Evolutionary conservation across 2,113 vertebrate genomes (phyloP), one percentile per base, ranked within the genome.

Genomic region (Carassius gibelio): DNA sequence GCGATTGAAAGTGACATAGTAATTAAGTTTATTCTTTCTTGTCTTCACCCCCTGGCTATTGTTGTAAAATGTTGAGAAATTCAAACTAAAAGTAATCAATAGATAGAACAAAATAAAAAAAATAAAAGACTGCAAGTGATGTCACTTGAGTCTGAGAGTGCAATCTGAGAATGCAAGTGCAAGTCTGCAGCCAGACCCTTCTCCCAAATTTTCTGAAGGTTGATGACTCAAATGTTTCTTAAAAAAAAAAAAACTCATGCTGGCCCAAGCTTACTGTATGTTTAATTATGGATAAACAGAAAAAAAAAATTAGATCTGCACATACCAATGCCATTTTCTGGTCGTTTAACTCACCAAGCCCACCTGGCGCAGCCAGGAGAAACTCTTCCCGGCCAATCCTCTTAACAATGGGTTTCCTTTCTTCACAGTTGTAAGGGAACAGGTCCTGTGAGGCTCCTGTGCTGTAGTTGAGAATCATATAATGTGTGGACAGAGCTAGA

Each of bases 381-480:
- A 99, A 99, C 91, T 99, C 98, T 89, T 99, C 96, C 85, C 97
- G 94, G 89, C 96, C 96, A 75, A 98, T 97, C 91, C 97, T 94
- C 92, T 99, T 99, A 82, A 99, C 96, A 52, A 99, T 98, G 2
- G 98, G 97, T 59, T 91, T 95, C 90, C 96, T 97, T 90, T 98
- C 97, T 64, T 99, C 97, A 0, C 97, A 96, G 93, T 97, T 95
- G 85, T 97, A 99, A 42, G 98, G 98, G 84, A 99, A 99, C 0
- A 99, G 95, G 85, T 99, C 98, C 90, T 99, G 98, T 74, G 96
- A 96, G 61, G 92, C 81, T 0, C 98, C 98, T 0, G 97, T 98
- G 91, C 93, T 96, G 84, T 99, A 99, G 93, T 99, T 99, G 62
- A 99, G 92, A 87, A 99, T 99, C 72, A 99, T 97, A 90, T 99